Evolutionary conservation across 2,888 invertebrate genomes (phyloP).

Genomic region (Lamellibrachia columna): DNA sequence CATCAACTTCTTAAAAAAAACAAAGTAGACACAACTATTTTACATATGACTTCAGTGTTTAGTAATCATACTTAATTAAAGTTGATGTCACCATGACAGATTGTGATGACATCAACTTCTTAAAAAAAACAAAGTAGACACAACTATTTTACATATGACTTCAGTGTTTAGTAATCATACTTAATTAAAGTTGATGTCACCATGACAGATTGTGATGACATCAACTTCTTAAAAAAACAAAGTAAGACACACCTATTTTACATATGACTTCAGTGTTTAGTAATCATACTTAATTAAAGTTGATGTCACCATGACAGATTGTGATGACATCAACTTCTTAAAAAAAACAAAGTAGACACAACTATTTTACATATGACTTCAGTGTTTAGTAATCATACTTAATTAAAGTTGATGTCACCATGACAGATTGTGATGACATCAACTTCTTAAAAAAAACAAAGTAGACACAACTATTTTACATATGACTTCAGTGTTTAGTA

Average conservation of each 20-base stretch:
- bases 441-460: not conserved
- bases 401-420: not conserved
- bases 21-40: not conserved
- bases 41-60: not conserved
- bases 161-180: not conserved
- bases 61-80: not conserved
- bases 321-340: not conserved
- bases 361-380: not conserved
- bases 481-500: not conserved
- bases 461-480: not conserved
- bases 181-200: not conserved
- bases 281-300: not conserved
- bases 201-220: not conserved
- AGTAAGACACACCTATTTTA: not conserved
- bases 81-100: not conserved
- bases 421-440: not conserved
- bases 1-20: not conserved
- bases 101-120: not conserved
- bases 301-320: not conserved
- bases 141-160: not conserved
- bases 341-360: not conserved
- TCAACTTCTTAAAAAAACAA: not conserved
- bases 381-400: not conserved
- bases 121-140: not conserved
- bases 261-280: not conserved